phyloP scores from a whole-genome alignment of 2,888 invertebrate genomes.

The Eurytoma californica region DNA sequence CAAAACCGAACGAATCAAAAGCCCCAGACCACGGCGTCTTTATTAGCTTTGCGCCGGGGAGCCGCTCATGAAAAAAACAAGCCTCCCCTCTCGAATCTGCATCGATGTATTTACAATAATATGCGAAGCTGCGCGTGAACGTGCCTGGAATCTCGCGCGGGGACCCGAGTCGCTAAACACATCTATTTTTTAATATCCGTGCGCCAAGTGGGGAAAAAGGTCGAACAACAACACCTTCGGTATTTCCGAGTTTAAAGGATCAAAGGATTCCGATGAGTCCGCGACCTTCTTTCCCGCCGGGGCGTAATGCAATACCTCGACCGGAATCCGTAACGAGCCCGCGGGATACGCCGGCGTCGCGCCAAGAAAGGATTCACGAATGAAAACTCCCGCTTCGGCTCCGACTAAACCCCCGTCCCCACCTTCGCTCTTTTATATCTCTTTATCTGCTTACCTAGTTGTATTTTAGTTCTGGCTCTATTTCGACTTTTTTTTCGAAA shows the following conservation, averaged over 20 bases:
- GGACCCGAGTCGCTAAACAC: slow-evolving; percentile 7
- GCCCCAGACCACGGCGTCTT: neutral
- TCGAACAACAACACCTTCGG: slow-evolving; percentile 5
- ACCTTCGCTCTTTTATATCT: neutral
- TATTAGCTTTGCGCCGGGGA: neutral
- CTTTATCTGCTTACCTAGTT: slow-evolving; percentile 10
- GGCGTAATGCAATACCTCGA: slow-evolving; percentile 53
- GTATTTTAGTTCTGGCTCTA: neutral
- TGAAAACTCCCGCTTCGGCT: slow-evolving; percentile 25
- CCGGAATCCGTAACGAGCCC: slow-evolving; percentile 50
- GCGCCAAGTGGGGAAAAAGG: slow-evolving; percentile 24
- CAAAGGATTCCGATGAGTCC: slow-evolving; percentile 49
- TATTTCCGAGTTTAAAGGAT: slow-evolving; percentile 46
- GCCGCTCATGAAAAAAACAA: neutral
- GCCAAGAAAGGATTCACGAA: slow-evolving; percentile 45
- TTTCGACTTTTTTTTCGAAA: neutral
- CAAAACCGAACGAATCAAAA: slow-evolving; percentile 1
- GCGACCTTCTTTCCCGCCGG: neutral
- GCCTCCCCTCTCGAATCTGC: neutral
- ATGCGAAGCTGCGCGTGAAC: slow-evolving; percentile 11
- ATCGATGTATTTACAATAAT: slow-evolving; percentile 29
- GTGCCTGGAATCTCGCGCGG: slow-evolving; percentile 30
- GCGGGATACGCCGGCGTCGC: slow-evolving; percentile 21
- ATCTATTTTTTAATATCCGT: slow-evolving; percentile 54
- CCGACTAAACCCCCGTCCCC: neutral